Conservation (phyloP, 2,113 vertebrate genomes). For the Heliornis fulica region DNA sequence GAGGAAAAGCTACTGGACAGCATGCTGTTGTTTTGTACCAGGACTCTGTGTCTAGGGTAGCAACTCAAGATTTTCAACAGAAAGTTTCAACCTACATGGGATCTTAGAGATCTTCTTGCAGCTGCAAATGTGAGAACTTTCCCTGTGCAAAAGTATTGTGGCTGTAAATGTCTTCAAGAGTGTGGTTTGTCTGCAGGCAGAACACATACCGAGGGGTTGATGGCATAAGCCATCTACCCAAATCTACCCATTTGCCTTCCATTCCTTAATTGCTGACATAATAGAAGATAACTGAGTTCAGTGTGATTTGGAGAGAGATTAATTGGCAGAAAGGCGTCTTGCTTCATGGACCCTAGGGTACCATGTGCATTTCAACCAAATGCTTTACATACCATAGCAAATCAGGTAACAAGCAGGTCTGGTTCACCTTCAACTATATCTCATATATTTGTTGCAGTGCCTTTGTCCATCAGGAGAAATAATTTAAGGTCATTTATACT, state of each 20-base stretch:
- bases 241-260: not conserved
- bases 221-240: not conserved
- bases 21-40: not conserved
- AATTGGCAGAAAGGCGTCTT: not conserved
- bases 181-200: not conserved
- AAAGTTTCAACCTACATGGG: not conserved
- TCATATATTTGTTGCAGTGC: not conserved
- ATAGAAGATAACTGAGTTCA: not conserved
- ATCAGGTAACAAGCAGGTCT: not conserved
- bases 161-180: not conserved
- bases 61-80: not conserved
- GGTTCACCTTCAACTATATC: not conserved
- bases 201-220: not conserved
- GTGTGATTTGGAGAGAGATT: not conserved
- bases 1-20: not conserved
- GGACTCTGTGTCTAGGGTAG: not conserved
- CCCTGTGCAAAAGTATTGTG: not conserved
- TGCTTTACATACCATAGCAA: not conserved
- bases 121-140: not conserved
- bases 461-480: not conserved
- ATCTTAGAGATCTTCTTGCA: not conserved
- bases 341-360: not conserved
- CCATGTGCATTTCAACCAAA: not conserved
- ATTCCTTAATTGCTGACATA: not conserved
- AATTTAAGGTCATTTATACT: not conserved